phyloP scores from a whole-genome alignment of 2,113 vertebrate genomes.

The Passerina amoena region DNA sequence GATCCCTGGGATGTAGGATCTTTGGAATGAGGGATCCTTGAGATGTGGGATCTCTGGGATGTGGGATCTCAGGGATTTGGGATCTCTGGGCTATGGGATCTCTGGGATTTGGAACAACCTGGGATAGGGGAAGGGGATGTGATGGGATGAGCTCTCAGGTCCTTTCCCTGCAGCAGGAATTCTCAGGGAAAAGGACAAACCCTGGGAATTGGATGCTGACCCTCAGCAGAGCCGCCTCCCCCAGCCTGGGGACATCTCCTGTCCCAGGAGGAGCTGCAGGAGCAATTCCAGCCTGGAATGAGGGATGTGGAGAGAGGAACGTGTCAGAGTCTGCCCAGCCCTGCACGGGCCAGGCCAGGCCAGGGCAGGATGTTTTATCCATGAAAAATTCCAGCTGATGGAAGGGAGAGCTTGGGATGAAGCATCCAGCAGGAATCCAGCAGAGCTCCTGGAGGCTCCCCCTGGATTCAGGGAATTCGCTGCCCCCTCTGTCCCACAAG shows the following conservation, averaged over 20 bases:
- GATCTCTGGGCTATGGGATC: neutral
- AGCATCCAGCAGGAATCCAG: neutral
- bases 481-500: neutral
- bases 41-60: neutral
- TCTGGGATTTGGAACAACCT: neutral
- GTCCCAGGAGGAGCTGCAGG: neutral
- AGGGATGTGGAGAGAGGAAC: neutral
- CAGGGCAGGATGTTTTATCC: neutral
- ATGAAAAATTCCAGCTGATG: neutral
- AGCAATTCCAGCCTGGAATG: neutral
- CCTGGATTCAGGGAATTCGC: neutral
- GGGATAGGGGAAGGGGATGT: rapidly evolving
- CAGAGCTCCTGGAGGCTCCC: neutral
- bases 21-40: neutral
- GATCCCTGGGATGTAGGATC: rapidly evolving
- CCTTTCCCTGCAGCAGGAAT: neutral
- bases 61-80: neutral
- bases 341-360: slow-evolving; percentile 29
- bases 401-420: neutral
- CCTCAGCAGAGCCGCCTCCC: neutral
- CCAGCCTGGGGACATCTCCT: neutral
- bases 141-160: neutral
- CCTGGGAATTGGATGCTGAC: rapidly evolving
- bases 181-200: neutral
- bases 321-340: neutral